Evolutionary conservation across 2,113 vertebrate genomes (phyloP).

Genomic region (Lepus europaeus): DNA sequence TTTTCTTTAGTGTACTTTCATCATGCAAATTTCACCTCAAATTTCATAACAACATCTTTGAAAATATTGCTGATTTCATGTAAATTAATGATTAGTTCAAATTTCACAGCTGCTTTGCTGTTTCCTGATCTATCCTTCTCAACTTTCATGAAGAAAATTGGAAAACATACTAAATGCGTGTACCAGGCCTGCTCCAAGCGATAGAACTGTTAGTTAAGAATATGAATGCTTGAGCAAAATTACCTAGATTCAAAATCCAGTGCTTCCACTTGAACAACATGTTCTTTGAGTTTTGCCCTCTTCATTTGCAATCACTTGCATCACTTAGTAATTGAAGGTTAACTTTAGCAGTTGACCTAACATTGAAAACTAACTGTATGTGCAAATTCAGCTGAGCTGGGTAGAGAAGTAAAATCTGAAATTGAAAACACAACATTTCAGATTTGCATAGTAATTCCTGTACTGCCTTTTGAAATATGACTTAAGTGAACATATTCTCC

Average conservation of each 20-base stretch:
- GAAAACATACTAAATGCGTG: not conserved
- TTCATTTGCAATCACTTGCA: not conserved
- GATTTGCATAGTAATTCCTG: conserved; percentile 15
- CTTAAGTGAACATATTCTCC: not conserved
- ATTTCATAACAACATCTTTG: not conserved
- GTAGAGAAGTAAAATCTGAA: not conserved
- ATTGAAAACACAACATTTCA: not conserved
- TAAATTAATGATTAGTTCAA: not conserved
- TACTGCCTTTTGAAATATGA: not conserved
- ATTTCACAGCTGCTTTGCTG: not conserved
- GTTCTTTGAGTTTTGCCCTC: not conserved
- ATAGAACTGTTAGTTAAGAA: not conserved
- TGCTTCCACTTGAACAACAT: not conserved
- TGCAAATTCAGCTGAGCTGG: not conserved
- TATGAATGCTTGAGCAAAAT: not conserved
- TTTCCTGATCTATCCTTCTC: not conserved
- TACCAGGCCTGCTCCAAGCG: not conserved
- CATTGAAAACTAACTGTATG: not conserved
- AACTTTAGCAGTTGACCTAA: not conserved
- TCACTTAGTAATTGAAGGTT: conserved; percentile 21
- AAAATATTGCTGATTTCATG: not conserved
- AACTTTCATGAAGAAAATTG: not conserved
- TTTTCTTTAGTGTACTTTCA: not conserved
- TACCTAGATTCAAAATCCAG: not conserved
- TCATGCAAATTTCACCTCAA: not conserved